Evolutionary conservation across 2,888 invertebrate species (phyloP).

Genomic region (Sussaba pulchella): DNA sequence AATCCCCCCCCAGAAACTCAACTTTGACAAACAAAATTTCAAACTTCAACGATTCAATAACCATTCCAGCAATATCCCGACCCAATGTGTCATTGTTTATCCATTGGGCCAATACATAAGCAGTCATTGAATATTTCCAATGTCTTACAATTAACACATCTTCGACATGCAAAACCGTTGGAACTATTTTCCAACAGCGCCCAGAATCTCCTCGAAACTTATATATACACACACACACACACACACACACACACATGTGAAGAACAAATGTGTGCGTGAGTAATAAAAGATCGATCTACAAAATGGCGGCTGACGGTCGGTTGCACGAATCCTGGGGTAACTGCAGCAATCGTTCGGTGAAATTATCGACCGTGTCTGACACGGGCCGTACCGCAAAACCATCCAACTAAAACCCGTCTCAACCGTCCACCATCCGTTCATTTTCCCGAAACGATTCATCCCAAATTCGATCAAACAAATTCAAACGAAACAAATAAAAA

Average conservation of each 20-base stretch:
- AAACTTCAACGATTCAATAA: background rate
- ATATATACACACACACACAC: too few relatives aligned
- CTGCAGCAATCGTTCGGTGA: slow-evolving; percentile 36
- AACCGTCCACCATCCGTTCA: background rate
- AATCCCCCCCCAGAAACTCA: background rate
- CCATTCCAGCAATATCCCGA: background rate
- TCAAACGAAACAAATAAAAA: background rate
- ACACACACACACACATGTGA: background rate
- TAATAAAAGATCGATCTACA: slow-evolving; percentile 68
- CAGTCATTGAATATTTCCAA: background rate
- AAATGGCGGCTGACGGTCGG: slow-evolving; percentile 72
- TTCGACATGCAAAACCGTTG: background rate
- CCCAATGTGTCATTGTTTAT: slow-evolving; percentile 17
- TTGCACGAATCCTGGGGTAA: slow-evolving; percentile 53
- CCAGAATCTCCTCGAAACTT: too few relatives aligned
- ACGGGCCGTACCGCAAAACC: too few relatives aligned
- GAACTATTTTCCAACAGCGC: too few relatives aligned
- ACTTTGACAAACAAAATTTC: background rate
- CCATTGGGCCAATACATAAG: background rate
- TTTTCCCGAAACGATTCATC: background rate
- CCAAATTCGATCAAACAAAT: background rate
- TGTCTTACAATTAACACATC: background rate
- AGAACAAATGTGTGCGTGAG: slow-evolving; percentile 14
- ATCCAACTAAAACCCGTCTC: too few relatives aligned
- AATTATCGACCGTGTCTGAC: slow-evolving; percentile 72